Percentiles rank a stretch among this genome's conserved stretches.
Conservation (phyloP, 37 sponge, comb jelly and placozoan species). For the Cladorhizidae sp. region DNA sequence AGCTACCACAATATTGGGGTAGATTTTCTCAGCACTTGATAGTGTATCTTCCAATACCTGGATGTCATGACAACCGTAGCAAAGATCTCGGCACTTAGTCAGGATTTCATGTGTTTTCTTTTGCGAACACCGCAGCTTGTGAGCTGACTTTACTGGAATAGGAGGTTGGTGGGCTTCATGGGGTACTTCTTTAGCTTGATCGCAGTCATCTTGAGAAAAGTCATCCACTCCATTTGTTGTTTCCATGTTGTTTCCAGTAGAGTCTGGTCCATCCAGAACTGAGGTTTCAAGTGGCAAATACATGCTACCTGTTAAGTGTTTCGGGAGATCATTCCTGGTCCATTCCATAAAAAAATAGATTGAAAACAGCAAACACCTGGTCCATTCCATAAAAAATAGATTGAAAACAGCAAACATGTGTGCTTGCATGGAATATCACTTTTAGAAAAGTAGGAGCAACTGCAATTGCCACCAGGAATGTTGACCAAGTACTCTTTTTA, state of each 20-base stretch:
- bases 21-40: not conserved
- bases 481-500: not conserved
- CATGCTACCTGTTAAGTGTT: not conserved
- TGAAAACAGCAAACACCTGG: too few species aligned
- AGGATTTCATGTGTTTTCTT: not conserved
- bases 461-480: conserved; percentile 34
- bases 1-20: not conserved
- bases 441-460: conserved; percentile 38
- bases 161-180: not conserved
- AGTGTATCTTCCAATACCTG: conserved; percentile 2
- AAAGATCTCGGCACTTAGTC: not conserved
- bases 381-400: not conserved
- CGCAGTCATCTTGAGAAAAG: not conserved
- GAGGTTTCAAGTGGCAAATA: conserved; percentile 13
- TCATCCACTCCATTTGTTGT: not conserved
- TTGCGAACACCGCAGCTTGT: not conserved
- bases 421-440: conserved; percentile 30
- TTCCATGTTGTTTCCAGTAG: not conserved
- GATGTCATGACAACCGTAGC: not conserved
- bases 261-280: not conserved
- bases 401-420: conserved; percentile 31
- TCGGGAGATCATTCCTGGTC: conserved; percentile 21
- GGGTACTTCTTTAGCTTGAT: not conserved
- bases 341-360: too few species aligned
- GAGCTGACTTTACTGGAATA: not conserved